Evolutionary conservation across 2,888 invertebrate genomes (phyloP).

Genomic region (Diaphora mendica): DNA sequence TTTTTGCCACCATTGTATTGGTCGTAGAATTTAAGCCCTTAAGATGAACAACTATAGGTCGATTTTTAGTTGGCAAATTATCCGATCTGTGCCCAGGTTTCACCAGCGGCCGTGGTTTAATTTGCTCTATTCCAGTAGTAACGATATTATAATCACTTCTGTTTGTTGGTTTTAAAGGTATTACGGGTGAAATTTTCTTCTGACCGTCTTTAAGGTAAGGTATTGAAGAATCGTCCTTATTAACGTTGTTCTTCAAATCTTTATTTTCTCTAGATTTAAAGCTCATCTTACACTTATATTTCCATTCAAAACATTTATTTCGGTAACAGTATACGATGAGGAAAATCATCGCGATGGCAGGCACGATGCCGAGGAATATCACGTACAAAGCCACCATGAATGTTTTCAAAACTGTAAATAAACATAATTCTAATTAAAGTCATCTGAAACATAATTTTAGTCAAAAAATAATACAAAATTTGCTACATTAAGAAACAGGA

Average conservation of each 20-base stretch:
- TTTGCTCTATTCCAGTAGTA: background rate
- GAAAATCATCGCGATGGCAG: slow-evolving; percentile 88
- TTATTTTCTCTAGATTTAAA: background rate
- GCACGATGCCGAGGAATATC: slow-evolving; percentile 94
- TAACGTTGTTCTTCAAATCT: background rate
- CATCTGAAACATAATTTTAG: background rate
- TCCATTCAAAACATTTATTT: background rate
- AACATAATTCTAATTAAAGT: slow-evolving; percentile 2
- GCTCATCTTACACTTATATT: background rate
- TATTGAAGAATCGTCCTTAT: background rate
- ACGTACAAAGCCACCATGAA: slow-evolving; percentile 93
- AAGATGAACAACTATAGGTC: background rate
- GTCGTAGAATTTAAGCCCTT: background rate
- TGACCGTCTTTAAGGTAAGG: too few relatives aligned
- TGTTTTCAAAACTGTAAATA: slow-evolving; percentile 88
- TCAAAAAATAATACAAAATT: too few relatives aligned
- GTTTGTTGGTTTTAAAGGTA: background rate
- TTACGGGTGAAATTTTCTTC: background rate
- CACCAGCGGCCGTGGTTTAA: background rate
- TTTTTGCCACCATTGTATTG: background rate
- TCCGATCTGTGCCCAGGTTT: background rate
- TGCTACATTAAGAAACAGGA: too few relatives aligned
- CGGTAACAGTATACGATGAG: slow-evolving; percentile 89
- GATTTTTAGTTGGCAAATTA: background rate
- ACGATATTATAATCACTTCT: background rate